Evolutionary conservation across 1,140 invertebrate genomes (phyloP), one percentile per base, ranked within the genome.

Genomic region (Zaprionus nigranus): DNA sequence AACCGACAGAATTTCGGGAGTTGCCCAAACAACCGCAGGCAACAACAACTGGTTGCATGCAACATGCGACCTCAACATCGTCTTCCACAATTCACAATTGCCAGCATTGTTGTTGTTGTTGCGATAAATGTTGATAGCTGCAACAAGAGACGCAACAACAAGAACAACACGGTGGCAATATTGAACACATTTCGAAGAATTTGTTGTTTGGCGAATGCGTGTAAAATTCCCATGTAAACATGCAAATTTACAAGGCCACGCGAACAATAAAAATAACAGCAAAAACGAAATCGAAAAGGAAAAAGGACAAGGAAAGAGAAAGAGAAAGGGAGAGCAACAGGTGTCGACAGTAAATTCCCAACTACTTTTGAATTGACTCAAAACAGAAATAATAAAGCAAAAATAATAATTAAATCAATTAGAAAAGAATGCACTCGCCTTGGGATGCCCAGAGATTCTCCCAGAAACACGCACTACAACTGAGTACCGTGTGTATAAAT

Each of bases 221-320:
- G 82, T 84, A 75, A 70, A 80, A 83, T 86, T 74, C 28, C 24
- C 68, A 74, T 86, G 83, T 86, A 68, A 87, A 86, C 83, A 86
- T 77, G 83, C 65, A 74, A 74, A 78, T 85, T 68, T 78, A 84
- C 82, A 81, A 62, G 78, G 43, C 74, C 36, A 63, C 59, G 40
- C 78, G 63, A 54, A 36, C 51, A 71, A 60, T 5, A 63, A 3
- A 22, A 75, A 72, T 79, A 81, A 46, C 24, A 43, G 12, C 43
- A 66, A 46, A 34, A 56, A 51, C 59, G 60, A 13, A 30, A 38
- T 5, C 15, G 51, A 17, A 62, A 63, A 13, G 36, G n/a, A 46
- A 46, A 46, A 5, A n/a, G 40, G 2, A 17, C n/a, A n/a, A 4
- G 40, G 40, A n/a, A 17, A 17, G 17, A 17, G 26, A 28, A 34